Conservation (phyloP, 2,113 vertebrate genomes). For the Aptenodytes patagonicus region DNA sequence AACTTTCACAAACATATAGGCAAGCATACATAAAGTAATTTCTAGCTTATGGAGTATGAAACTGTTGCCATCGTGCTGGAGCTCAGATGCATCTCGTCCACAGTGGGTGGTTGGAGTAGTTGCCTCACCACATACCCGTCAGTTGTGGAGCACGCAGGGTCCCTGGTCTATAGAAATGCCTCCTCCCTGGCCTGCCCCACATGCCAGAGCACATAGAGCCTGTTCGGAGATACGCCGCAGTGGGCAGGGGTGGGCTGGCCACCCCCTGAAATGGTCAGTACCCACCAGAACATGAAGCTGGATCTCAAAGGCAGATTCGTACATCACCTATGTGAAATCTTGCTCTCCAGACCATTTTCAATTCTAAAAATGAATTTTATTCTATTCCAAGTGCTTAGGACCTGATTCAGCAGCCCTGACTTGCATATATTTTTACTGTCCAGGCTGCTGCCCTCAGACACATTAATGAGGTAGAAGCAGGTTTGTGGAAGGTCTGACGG, state of each 20-base stretch:
- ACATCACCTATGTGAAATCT: not conserved
- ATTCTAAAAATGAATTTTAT: not conserved
- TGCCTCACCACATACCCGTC: not conserved
- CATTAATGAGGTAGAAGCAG: not conserved
- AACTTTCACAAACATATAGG: not conserved
- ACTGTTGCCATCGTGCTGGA: not conserved
- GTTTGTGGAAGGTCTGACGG: not conserved
- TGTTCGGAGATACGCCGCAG: not conserved
- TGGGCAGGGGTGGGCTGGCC: not conserved
- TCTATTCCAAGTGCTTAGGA: not conserved
- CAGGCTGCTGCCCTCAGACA: not conserved
- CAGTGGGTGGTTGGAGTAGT: not conserved
- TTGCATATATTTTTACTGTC: not conserved
- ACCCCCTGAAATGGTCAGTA: not conserved
- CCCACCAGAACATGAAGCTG: not conserved
- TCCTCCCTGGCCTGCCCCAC: not conserved
- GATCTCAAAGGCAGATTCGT: not conserved
- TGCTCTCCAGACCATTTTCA: not conserved
- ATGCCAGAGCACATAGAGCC: not conserved
- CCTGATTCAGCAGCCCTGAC: not conserved
- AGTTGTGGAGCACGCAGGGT: not conserved
- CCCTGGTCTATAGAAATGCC: not conserved
- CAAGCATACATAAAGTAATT: not conserved
- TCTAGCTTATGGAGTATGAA: not conserved
- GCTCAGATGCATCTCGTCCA: accelerated